Evolutionary conservation across 2,113 vertebrate genomes (phyloP).

Genomic region (Benitochromis conjunctus): DNA sequence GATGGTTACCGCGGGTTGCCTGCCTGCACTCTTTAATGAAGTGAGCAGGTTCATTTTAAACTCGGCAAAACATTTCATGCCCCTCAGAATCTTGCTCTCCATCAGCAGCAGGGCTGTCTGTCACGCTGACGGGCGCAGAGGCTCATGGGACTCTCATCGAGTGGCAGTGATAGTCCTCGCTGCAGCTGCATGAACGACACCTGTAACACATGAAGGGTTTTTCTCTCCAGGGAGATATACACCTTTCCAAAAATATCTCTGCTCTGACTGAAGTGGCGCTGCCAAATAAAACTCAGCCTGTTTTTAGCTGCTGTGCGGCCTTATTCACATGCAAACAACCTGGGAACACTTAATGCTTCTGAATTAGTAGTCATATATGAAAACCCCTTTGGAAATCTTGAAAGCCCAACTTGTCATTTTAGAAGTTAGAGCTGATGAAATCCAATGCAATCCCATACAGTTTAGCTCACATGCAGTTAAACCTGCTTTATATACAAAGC

Average conservation of each 20-base stretch:
- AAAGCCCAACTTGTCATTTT: background rate
- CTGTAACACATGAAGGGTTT: constrained; percentile 13
- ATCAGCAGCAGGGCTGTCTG: constrained; percentile 31
- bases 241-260: background rate
- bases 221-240: background rate
- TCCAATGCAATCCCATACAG: background rate
- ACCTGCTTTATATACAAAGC: background rate
- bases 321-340: background rate
- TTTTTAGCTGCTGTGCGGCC: background rate
- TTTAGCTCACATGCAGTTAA: background rate
- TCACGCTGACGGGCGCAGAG: constrained; percentile 21
- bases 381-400: background rate
- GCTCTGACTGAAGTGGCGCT: background rate
- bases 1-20: background rate
- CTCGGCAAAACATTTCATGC: constrained; percentile 2
- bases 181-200: constrained; percentile 13
- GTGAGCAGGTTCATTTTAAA: constrained; percentile 13
- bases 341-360: background rate
- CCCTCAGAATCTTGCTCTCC: constrained; percentile 2
- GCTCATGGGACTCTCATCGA: constrained; percentile 13
- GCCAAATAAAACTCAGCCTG: background rate
- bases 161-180: constrained; percentile 1
- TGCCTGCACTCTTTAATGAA: constrained; percentile 18
- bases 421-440: background rate
- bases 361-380: background rate